These are phyloP conservation scores for Cnemophilus loriae DNA, from an alignment of 2,113 vertebrate species.

Conservation along the genomic window DNA sequence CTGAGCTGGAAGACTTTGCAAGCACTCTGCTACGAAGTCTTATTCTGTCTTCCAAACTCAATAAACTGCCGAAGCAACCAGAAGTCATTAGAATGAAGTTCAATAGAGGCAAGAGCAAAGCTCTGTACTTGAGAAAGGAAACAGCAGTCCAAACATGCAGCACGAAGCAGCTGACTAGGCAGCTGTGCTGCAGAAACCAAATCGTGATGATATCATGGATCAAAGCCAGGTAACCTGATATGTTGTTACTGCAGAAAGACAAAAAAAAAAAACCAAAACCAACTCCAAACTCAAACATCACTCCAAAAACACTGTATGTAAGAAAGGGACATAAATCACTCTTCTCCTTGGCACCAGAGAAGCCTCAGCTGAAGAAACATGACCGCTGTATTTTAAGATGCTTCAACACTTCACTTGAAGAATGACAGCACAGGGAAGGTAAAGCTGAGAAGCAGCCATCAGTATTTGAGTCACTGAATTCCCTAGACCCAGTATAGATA, in stretches of 20 bases:
- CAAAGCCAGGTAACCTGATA: slow-evolving; percentile 23
- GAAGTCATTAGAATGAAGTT: slow-evolving; percentile 55
- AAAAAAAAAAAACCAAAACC: neutral
- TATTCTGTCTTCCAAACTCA: slow-evolving; percentile 13
- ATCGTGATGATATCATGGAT: neutral
- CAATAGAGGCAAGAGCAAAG: slow-evolving; percentile 32
- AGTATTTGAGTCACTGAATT: neutral
- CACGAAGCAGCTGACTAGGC: slow-evolving; percentile 13
- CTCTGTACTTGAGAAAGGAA: slow-evolving; percentile 24
- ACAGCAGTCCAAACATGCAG: neutral
- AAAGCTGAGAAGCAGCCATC: neutral
- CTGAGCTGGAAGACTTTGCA: slow-evolving; percentile 13
- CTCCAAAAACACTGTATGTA: neutral
- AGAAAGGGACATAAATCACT: neutral
- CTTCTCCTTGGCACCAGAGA: neutral
- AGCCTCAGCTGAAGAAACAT: neutral
- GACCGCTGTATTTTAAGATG: neutral
- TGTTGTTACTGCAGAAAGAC: neutral
- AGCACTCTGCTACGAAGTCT: neutral
- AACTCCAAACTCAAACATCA: neutral
- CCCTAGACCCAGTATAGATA: fast-evolving
- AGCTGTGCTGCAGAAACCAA: slow-evolving; percentile 31
- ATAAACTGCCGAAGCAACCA: neutral
- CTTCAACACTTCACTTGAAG: neutral
- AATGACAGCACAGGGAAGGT: neutral